Evolutionary conservation across 2,797 vertebrate species (phyloP).

Genomic region (Aratinga solstitialis): DNA sequence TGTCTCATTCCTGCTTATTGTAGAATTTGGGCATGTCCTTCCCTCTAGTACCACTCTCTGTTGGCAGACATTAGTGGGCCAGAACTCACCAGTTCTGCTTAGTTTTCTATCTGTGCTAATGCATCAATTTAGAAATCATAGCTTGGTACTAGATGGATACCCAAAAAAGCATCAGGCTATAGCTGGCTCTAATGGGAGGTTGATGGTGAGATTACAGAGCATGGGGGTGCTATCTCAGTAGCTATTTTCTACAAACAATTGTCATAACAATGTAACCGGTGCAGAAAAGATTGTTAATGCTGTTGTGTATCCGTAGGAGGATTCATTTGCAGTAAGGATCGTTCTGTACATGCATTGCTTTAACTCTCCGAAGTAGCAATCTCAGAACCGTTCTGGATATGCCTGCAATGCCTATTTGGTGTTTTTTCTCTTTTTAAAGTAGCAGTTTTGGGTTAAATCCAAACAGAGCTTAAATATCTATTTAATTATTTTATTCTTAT

Average conservation of each 20-base stretch:
- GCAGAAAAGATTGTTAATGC: not conserved
- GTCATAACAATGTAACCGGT: not conserved
- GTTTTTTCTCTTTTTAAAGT: not conserved
- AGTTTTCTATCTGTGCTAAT: not conserved
- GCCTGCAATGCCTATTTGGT: not conserved
- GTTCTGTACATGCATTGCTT: not conserved
- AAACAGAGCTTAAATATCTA: not conserved
- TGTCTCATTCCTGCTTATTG: not conserved
- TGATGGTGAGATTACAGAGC: not conserved
- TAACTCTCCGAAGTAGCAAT: not conserved
- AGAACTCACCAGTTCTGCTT: not conserved
- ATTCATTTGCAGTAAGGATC: not conserved
- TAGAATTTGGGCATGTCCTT: not conserved
- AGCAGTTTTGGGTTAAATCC: not conserved
- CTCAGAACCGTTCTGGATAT: not conserved
- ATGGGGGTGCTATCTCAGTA: not conserved
- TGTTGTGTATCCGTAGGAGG: not conserved
- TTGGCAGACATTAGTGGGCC: not conserved
- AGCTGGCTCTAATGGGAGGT: not conserved
- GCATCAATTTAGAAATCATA: not conserved
- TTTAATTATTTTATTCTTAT: not conserved
- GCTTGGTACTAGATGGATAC: not conserved
- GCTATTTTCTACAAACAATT: constrained; percentile 15
- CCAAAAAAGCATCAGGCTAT: not conserved
- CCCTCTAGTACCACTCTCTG: not conserved